These are phyloP conservation scores for Idaea straminata DNA, from an alignment of 2,888 invertebrate genomes.

Conservation along the genomic window DNA sequence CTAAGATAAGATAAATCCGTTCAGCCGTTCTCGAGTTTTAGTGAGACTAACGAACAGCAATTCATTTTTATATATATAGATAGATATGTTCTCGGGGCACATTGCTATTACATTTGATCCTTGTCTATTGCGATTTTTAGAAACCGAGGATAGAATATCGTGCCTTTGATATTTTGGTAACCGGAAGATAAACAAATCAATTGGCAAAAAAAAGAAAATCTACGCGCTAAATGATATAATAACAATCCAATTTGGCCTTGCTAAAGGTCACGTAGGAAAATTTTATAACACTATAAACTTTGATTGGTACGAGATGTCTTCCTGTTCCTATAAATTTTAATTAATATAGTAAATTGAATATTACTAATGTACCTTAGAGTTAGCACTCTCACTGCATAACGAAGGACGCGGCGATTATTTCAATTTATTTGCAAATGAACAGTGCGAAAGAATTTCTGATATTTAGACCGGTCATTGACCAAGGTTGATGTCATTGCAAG, in stretches of 20 bases:
- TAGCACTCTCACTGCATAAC: too few species aligned
- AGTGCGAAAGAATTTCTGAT: not conserved
- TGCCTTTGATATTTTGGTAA: not conserved
- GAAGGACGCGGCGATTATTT: too few species aligned
- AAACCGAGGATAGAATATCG: too few species aligned
- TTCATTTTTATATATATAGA: too few species aligned
- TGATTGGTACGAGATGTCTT: slow-evolving; percentile 19
- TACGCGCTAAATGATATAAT: slow-evolving; percentile 12
- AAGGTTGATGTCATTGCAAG: not conserved
- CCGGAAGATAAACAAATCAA: slow-evolving; percentile 5
- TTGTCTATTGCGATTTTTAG: too few species aligned
- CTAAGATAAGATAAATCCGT: too few species aligned
- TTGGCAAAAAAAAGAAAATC: slow-evolving; percentile 10
- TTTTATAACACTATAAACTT: slow-evolving; percentile 13
- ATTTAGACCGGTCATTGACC: not conserved
- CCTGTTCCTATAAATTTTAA: slow-evolving; percentile 24
- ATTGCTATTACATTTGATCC: too few species aligned
- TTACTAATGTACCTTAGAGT: not conserved
- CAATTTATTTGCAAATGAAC: not conserved
- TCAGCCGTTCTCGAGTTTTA: too few species aligned
- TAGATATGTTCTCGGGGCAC: too few species aligned
- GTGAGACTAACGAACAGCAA: too few species aligned
- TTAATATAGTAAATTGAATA: not conserved
- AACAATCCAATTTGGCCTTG: slow-evolving; percentile 22
- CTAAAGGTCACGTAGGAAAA: slow-evolving; percentile 16